Percentiles rank a stretch among this genome's conserved stretches.
Evolutionary conservation across 2,113 vertebrate genomes (phyloP).

Genomic region (Himantopus leucocephalus): DNA sequence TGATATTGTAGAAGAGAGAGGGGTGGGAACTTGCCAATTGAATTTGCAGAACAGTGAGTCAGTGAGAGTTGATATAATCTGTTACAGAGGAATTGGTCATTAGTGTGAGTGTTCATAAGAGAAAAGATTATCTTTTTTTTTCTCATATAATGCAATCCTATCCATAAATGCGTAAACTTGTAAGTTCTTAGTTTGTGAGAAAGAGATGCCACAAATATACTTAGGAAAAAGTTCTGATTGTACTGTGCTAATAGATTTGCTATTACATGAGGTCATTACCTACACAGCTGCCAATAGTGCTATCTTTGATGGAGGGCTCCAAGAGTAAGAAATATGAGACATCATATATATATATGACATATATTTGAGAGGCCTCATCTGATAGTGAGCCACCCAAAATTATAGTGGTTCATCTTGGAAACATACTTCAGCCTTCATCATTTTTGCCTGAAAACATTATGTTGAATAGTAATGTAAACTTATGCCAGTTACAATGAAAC

Average conservation of each 20-base stretch:
- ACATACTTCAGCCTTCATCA: background rate
- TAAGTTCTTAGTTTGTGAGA: background rate
- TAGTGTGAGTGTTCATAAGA: background rate
- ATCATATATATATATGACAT: background rate
- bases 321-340: background rate
- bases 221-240: background rate
- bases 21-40: background rate
- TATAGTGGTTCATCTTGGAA: background rate
- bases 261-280: background rate
- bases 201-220: background rate
- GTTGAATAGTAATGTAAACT: background rate
- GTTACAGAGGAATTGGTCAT: background rate
- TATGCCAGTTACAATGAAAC: background rate
- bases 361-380: background rate
- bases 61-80: background rate
- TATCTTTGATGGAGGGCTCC: background rate
- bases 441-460: background rate
- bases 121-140: background rate
- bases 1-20: background rate
- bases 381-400: background rate
- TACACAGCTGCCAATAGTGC: background rate
- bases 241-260: background rate
- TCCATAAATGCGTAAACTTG: background rate
- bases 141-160: background rate
- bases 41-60: background rate